Evolutionary conservation across 2,113 vertebrate species (phyloP).

Genomic region (Symphodus melops): DNA sequence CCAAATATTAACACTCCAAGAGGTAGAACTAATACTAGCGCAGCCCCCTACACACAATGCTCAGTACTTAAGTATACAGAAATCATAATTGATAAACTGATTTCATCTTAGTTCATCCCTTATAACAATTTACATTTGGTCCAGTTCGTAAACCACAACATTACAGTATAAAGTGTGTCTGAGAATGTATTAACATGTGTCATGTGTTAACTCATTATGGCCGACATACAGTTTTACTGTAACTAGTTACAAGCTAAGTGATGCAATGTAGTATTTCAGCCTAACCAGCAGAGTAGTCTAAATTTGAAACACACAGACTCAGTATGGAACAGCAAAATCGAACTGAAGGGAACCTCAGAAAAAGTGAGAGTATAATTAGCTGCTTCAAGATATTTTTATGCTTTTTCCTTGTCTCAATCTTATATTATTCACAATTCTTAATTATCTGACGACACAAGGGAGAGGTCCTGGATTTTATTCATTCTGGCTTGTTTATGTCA

Average conservation of each 20-base stretch:
- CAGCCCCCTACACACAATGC: no score
- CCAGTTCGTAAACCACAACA: no score
- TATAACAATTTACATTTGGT: no score
- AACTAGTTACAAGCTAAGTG: no score
- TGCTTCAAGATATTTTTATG: not conserved
- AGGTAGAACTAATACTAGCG: no score
- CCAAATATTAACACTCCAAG: no score
- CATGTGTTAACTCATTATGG: not conserved
- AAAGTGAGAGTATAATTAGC: conserved; percentile 9
- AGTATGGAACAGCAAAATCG: not conserved
- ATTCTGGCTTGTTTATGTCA: conserved; percentile 19
- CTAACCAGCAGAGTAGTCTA: not conserved
- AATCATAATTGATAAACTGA: no score
- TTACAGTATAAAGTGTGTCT: no score
- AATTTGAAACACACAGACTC: not conserved
- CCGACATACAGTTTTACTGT: no score
- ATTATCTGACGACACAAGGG: conserved; percentile 18
- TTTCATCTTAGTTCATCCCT: no score
- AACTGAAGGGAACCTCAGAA: not conserved
- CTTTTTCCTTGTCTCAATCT: conserved; percentile 2
- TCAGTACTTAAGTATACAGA: no score
- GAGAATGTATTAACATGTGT: no score
- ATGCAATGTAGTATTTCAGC: not conserved
- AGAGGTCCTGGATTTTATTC: not conserved
- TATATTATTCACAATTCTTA: conserved; percentile 18